phyloP scores from a whole-genome alignment of 2,888 invertebrate species.

The Trileptium ribeirensis region DNA sequence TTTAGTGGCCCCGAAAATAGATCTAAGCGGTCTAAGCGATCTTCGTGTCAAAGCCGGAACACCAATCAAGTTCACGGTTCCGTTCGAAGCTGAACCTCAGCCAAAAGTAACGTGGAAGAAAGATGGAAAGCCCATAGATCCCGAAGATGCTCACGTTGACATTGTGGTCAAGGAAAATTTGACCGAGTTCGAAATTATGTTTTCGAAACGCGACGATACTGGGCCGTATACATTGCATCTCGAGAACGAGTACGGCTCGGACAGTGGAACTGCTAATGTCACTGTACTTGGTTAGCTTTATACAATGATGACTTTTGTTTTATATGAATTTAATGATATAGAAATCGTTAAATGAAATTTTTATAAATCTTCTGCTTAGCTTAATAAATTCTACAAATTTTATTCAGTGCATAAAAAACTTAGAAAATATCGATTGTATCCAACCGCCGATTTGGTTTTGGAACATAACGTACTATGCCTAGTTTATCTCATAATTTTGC shows the following conservation, averaged over 20 bases:
- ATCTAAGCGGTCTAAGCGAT: slow-evolving; percentile 76
- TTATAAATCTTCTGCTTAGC: too few species aligned
- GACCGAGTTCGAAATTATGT: slow-evolving; percentile 79
- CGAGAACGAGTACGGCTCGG: slow-evolving; percentile 84
- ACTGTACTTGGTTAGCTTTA: slow-evolving; percentile 73
- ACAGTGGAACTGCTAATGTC: slow-evolving; percentile 81
- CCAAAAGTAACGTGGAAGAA: slow-evolving; percentile 80
- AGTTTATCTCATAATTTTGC: too few species aligned
- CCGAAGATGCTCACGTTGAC: slow-evolving; percentile 73
- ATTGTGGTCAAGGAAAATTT: slow-evolving; percentile 76
- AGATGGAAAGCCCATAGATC: slow-evolving; percentile 63
- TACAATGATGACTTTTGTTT: too few species aligned
- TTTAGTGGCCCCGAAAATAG: slow-evolving; percentile 74
- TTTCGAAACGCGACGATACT: slow-evolving; percentile 78
- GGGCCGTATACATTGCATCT: slow-evolving; percentile 78
- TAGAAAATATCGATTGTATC: too few species aligned
- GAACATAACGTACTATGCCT: too few species aligned
- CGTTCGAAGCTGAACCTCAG: slow-evolving; percentile 87
- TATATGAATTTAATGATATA: too few species aligned
- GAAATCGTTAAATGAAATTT: too few species aligned
- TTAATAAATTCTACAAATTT: too few species aligned
- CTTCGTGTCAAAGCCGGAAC: slow-evolving; percentile 82
- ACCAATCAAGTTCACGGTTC: slow-evolving; percentile 83
- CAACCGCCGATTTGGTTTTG: too few species aligned
- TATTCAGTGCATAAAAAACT: too few species aligned